Evolutionary conservation across 2,797 vertebrate species (phyloP).

Genomic region (Austrolebias charrua): DNA sequence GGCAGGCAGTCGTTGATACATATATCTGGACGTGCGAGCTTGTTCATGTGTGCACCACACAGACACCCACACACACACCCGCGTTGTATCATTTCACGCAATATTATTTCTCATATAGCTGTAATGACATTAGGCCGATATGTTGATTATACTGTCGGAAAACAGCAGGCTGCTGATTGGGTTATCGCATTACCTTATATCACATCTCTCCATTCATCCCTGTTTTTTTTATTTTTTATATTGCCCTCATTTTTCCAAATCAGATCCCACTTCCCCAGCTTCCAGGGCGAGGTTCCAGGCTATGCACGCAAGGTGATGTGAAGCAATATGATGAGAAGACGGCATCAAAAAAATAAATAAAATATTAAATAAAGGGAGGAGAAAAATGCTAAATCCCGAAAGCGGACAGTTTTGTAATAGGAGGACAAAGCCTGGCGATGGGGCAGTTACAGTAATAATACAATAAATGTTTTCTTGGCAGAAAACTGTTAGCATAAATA

Average conservation of each 20-base stretch:
- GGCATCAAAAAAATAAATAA: conserved; percentile 32
- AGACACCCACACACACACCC: conserved; percentile 29
- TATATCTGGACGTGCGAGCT: conserved; percentile 46
- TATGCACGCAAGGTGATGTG: conserved; percentile 70
- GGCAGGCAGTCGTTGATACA: conserved; percentile 27
- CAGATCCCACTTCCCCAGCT: conserved; percentile 69
- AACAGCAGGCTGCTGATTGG: conserved; percentile 78
- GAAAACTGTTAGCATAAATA: conserved; percentile 25
- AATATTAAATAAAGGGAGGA: conserved; percentile 21
- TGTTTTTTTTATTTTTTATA: conserved; percentile 72
- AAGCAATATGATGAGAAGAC: conserved; percentile 65
- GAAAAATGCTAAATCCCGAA: conserved; percentile 27
- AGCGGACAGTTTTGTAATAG: conserved; percentile 36
- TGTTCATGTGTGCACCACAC: conserved; percentile 40
- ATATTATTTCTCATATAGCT: conserved; percentile 79
- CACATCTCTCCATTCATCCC: conserved; percentile 74
- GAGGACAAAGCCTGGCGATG: conserved; percentile 14
- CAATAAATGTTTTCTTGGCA: conserved; percentile 13
- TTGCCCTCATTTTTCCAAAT: conserved; percentile 81
- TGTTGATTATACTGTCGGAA: conserved; percentile 80
- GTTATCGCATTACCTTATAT: conserved; percentile 79
- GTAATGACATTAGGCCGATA: conserved; percentile 79
- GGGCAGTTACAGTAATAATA: too few species aligned
- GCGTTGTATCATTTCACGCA: conserved; percentile 72
- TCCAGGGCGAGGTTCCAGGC: conserved; percentile 71